A percentile compares a stretch with the other conserved stretches of the same genome.
Evolutionary conservation across 2,888 invertebrate genomes (phyloP).

Genomic region (Hydraecia micacea): DNA sequence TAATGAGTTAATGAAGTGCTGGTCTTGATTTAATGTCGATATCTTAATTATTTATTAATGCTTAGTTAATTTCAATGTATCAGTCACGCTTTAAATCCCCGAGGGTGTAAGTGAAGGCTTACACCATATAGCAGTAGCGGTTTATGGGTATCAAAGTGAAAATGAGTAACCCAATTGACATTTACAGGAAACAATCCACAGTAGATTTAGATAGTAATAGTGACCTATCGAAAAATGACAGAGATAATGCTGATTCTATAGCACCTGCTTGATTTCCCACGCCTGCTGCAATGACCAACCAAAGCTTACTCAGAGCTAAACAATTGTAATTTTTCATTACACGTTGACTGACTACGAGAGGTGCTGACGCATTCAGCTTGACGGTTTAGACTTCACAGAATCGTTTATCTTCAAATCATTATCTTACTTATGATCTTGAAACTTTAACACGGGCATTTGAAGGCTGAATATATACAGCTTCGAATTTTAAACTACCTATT

Average conservation of each 20-base stretch:
- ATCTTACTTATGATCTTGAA: slow-evolving; percentile 52
- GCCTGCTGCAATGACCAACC: slow-evolving; percentile 10
- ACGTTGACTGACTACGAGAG: slow-evolving; percentile 22
- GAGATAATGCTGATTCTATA: slow-evolving; percentile 31
- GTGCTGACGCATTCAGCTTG: slow-evolving; percentile 50
- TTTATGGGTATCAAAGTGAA: not conserved
- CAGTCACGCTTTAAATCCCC: not conserved
- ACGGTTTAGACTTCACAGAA: slow-evolving; percentile 43
- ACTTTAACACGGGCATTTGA: slow-evolving; percentile 54
- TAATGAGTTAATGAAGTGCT: slow-evolving; percentile 46
- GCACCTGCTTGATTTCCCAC: slow-evolving; percentile 49
- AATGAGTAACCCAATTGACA: slow-evolving; percentile 22
- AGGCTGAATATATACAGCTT: slow-evolving; percentile 44
- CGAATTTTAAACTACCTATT: slow-evolving; percentile 40
- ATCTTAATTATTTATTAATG: slow-evolving; percentile 51
- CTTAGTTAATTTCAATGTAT: slow-evolving; percentile 5
- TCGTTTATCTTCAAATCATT: slow-evolving; percentile 50
- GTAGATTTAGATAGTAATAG: slow-evolving; percentile 36
- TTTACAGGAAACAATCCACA: slow-evolving; percentile 29
- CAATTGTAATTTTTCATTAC: slow-evolving; percentile 26
- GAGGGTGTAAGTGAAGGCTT: slow-evolving; percentile 3
- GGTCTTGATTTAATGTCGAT: slow-evolving; percentile 42
- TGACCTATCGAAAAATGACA: slow-evolving; percentile 27
- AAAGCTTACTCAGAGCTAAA: slow-evolving; percentile 16
- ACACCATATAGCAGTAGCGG: no score